Evolutionary conservation across 2,113 vertebrate species (phyloP).

Genomic region (Junco hyemalis): DNA sequence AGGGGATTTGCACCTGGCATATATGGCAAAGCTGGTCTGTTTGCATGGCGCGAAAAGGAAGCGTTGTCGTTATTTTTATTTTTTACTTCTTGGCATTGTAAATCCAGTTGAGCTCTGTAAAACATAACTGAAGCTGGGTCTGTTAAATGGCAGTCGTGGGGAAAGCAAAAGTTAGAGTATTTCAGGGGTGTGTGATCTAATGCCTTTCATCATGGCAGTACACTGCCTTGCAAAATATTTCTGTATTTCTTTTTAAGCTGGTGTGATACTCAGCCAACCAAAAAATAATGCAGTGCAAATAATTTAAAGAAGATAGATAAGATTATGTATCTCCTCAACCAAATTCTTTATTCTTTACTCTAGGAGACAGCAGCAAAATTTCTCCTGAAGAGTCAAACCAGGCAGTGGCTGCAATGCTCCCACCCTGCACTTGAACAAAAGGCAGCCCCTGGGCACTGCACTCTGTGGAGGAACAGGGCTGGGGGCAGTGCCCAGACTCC

Average conservation of each 20-base stretch:
- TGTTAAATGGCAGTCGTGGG: not conserved
- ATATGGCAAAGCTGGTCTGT: not conserved
- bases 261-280: accelerated
- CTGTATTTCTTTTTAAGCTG: not conserved
- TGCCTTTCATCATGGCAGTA: not conserved
- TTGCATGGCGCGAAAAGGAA: not conserved
- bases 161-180: not conserved
- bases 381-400: not conserved
- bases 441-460: not conserved
- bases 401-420: not conserved
- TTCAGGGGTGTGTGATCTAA: not conserved
- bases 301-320: not conserved
- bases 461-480: not conserved
- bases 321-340: not conserved
- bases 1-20: not conserved
- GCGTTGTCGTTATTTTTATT: not conserved
- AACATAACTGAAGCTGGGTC: not conserved
- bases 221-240: not conserved
- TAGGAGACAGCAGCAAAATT: not conserved
- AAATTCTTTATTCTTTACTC: not conserved
- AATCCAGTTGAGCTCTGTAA: not conserved
- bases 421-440: not conserved
- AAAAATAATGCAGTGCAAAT: not conserved
- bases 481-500: not conserved
- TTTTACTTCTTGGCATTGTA: not conserved